A percentile compares a stretch with the other conserved stretches of the same genome.
phyloP scores from a whole-genome alignment of 37 sponge, comb jelly and placozoan species.

The Tethya wilhelma region DNA sequence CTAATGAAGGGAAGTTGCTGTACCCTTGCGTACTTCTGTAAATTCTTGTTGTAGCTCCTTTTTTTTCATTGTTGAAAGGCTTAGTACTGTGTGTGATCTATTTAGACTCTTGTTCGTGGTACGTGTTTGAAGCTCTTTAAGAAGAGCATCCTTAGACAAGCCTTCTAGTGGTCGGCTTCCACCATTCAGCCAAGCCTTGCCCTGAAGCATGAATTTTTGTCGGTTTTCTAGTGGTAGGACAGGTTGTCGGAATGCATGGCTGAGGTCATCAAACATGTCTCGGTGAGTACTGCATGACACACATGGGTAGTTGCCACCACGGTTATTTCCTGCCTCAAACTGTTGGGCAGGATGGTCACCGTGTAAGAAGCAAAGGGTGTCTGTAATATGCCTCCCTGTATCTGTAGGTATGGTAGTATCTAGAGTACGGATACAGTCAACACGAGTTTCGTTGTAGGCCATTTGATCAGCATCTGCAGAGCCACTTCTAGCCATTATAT shows the following conservation, averaged over 20 bases:
- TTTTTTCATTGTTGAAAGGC: neutral
- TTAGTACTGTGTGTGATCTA: neutral
- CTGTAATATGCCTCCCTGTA: neutral
- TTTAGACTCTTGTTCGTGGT: neutral
- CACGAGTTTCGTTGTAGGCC: neutral
- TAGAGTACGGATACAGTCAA: neutral
- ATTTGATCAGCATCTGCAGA: neutral
- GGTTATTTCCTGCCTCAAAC: neutral
- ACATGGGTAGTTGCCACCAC: neutral
- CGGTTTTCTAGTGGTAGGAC: neutral
- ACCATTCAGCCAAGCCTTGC: neutral
- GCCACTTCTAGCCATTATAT: neutral
- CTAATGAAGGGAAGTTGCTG: neutral
- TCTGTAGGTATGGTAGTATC: neutral
- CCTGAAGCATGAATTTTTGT: neutral
- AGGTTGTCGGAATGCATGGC: neutral
- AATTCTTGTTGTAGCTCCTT: neutral
- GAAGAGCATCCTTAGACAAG: neutral
- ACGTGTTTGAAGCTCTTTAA: neutral
- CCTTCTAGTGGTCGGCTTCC: neutral
- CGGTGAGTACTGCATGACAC: neutral
- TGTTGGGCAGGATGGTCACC: neutral
- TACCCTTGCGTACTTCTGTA: neutral
- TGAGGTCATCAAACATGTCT: neutral
- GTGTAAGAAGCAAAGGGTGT: neutral